These are phyloP conservation scores for Xiphorhynchus elegans DNA, from an alignment of 2,113 vertebrate species.

Conservation along the genomic window DNA sequence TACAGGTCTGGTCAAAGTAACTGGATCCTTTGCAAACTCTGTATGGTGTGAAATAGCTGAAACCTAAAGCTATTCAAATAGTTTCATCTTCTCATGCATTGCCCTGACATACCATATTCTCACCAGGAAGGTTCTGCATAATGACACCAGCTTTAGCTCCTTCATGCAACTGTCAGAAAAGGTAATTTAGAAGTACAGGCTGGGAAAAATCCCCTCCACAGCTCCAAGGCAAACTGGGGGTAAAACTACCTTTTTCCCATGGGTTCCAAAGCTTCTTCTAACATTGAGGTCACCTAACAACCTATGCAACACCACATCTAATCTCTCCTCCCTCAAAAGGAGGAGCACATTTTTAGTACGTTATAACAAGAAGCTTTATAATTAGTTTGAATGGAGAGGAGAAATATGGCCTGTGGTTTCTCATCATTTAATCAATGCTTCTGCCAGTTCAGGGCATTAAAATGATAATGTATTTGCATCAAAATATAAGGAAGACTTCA, in stretches of 20 bases:
- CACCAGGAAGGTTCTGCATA: not conserved
- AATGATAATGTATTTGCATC: not conserved
- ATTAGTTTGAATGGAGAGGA: not conserved
- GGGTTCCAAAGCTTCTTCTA: not conserved
- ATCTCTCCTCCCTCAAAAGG: not conserved
- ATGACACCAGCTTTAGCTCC: not conserved
- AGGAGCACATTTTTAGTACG: not conserved
- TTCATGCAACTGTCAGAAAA: not conserved
- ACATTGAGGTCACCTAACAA: rapidly evolving
- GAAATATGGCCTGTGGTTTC: not conserved
- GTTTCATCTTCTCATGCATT: not conserved
- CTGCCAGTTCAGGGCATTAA: not conserved
- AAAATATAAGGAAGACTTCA: not conserved
- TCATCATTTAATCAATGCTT: not conserved
- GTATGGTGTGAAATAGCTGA: not conserved
- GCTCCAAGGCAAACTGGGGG: not conserved
- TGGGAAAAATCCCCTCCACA: not conserved
- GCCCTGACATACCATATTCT: not conserved
- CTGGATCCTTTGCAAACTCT: not conserved
- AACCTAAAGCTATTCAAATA: not conserved
- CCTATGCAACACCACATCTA: not conserved
- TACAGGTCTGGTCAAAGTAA: not conserved
- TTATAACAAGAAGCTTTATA: not conserved
- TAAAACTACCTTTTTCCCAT: not conserved
- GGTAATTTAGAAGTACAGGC: not conserved